Percentiles rank a stretch among this genome's conserved stretches.
Evolutionary conservation across 1,140 invertebrate species (phyloP).

Genomic region (Campodea augens): DNA sequence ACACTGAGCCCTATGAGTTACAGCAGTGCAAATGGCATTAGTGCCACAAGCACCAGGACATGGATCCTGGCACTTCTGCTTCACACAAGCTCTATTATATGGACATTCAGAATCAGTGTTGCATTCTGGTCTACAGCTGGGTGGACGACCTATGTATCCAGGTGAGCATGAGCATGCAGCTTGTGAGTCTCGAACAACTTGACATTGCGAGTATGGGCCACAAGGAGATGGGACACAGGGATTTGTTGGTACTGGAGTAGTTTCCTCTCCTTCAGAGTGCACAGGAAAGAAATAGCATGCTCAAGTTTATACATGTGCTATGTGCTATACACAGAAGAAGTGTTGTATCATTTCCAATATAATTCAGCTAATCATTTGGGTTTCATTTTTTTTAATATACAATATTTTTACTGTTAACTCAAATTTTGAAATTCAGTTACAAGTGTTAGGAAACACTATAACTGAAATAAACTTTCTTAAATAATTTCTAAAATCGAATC

Average conservation of each 20-base stretch:
- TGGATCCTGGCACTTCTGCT: conserved; percentile 47
- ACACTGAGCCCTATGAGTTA: conserved; percentile 17
- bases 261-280: too few relatives aligned
- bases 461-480: too few relatives aligned
- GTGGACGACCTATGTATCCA: conserved; percentile 24
- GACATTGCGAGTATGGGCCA: conserved; percentile 21
- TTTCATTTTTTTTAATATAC: too few relatives aligned
- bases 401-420: too few relatives aligned
- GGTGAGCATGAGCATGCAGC: conserved; percentile 16
- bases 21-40: conserved; percentile 24
- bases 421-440: too few relatives aligned
- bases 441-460: too few relatives aligned
- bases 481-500: too few relatives aligned
- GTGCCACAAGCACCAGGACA: conserved; percentile 35
- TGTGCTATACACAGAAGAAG: neutral
- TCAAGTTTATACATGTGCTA: neutral
- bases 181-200: conserved; percentile 18
- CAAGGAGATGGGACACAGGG: too few relatives aligned
- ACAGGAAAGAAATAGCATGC: neutral
- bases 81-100: conserved; percentile 43
- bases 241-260: too few relatives aligned
- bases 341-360: too few relatives aligned
- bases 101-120: conserved; percentile 31
- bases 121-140: conserved; percentile 42
- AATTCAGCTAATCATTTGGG: too few relatives aligned